Base-by-base conservation (phyloP, 2,797 vertebrate species). In the Falco rusticolus region DNA sequence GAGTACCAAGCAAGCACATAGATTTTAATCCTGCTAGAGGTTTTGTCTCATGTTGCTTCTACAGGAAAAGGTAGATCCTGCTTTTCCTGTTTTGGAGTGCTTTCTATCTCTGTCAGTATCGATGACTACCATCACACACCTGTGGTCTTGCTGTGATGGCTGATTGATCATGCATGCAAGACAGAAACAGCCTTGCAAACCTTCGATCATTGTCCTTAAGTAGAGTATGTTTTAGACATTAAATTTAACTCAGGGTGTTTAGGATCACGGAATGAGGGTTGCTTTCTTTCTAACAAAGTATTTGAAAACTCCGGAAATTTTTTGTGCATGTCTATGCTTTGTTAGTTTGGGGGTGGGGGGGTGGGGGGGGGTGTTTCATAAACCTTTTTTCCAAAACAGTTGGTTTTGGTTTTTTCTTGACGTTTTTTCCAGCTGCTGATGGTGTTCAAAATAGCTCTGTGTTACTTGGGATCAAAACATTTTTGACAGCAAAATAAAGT, bases 401-500 rank as follows among this genome's bases (percentile, higher is more conserved):
- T 80, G 13, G 53, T 81, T 41, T 53, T 2, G 0, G 6, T 31
- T 41, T 65, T 81, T 69, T 51, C 47, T 56, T 81, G 29, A 86
- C 78, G 33, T 65, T 94, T 85, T 90, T 90, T 75, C 66, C 74
- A 89, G 70, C 56, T 93, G 75, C 64, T 84, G 70, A 29, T 87
- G 54, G 7, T 33, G 57, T 91, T 93, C 68, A 87, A 87, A 88
- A 88, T 89, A 68, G 18, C 34, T 84, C 51, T 77, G 16, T 78
- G 37, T 47, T 93, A 5, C 65, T n/a, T 74, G 14, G n/a, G n/a
- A 90, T 59, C 47, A 64, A 93, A 92, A 87, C 16, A 34, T 34
- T 84, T 93, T 61, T 85, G 90, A 56, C 78, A 89, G 78, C 50
- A 56, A 94, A 96, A 89, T 60, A 65, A 95, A 92, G 56, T 18